phyloP scores from a whole-genome alignment of 2,113 vertebrate genomes.

The Strix uralensis region DNA sequence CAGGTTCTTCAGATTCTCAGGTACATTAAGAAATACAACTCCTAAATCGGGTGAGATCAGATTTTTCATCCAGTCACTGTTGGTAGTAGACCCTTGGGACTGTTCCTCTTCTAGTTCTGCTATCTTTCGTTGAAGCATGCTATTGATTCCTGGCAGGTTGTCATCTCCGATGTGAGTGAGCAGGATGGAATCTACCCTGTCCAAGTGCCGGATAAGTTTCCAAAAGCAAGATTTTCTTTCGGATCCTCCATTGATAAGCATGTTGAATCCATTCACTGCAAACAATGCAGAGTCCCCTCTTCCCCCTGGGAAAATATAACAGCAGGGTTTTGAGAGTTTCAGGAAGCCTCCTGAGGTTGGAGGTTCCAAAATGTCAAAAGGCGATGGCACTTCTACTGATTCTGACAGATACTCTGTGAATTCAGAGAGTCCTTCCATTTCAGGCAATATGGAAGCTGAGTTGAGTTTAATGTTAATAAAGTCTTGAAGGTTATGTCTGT shows the following conservation, averaged over 20 bases:
- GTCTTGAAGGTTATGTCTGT: constrained; percentile 96
- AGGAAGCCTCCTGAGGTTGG: constrained; percentile 94
- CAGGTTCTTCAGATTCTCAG: constrained; percentile 85
- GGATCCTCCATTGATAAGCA: constrained; percentile 96
- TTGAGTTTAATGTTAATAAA: constrained; percentile 97
- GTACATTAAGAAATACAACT: constrained; percentile 92
- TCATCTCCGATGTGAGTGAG: constrained; percentile 94
- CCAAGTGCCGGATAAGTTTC: constrained; percentile 95
- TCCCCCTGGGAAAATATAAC: constrained; percentile 95
- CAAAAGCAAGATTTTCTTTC: constrained; percentile 96
- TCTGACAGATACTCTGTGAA: constrained; percentile 96
- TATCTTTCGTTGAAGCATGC: constrained; percentile 92
- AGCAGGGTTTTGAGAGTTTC: constrained; percentile 96
- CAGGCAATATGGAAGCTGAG: constrained; percentile 86
- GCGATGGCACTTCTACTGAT: constrained; percentile 97
- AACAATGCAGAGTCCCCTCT: constrained; percentile 92
- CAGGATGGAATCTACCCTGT: constrained; percentile 94
- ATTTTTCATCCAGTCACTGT: constrained; percentile 97
- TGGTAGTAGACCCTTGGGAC: constrained; percentile 91
- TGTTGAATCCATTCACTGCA: constrained; percentile 96
- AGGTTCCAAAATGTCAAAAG: constrained; percentile 94
- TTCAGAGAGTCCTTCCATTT: constrained; percentile 98
- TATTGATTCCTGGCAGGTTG: constrained; percentile 94
- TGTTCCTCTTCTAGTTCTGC: constrained; percentile 93
- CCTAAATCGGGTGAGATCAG: constrained; percentile 96